phyloP scores from a whole-genome alignment of 1,140 invertebrate species.

The Acromyrmex echinatior region DNA sequence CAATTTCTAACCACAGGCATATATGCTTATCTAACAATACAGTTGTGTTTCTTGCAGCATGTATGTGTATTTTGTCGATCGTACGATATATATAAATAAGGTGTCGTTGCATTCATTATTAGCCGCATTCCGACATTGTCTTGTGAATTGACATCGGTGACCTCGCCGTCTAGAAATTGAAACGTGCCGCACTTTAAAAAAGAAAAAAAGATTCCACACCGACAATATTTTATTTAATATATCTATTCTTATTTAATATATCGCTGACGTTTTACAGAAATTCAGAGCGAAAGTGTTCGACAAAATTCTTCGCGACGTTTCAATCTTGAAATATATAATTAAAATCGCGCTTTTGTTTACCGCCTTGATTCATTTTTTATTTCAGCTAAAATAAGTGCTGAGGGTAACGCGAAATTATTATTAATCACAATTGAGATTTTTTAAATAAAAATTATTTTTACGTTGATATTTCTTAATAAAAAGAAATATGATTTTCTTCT shows the following conservation, averaged over 20 bases:
- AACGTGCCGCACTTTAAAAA: slow-evolving; percentile 47
- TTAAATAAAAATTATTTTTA: not conserved
- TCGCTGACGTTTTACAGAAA: not conserved
- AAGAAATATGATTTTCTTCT: not conserved
- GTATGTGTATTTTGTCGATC: slow-evolving; percentile 22
- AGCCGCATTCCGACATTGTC: slow-evolving; percentile 54
- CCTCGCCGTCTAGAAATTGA: slow-evolving; percentile 70
- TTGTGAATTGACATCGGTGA: slow-evolving; percentile 65
- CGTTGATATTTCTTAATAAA: not conserved
- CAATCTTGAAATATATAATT: not conserved
- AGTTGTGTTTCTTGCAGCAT: not conserved
- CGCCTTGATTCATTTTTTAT: not conserved
- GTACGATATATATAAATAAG: slow-evolving; percentile 64
- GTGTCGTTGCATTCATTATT: slow-evolving; percentile 58
- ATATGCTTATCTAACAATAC: slow-evolving; percentile 5
- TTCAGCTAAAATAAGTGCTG: not conserved
- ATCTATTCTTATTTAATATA: not conserved
- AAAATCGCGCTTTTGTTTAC: not conserved
- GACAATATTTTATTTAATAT: slow-evolving; percentile 5
- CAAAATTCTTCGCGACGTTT: not conserved
- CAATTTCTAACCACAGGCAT: slow-evolving; percentile 9
- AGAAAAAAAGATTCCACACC: not conserved
- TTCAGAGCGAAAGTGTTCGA: not conserved
- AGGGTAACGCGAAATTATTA: slow-evolving; percentile 1
- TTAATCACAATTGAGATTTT: not conserved